Conservation (phyloP, 1,140 invertebrate genomes). For the Lepeophtheirus salmonis region DNA sequence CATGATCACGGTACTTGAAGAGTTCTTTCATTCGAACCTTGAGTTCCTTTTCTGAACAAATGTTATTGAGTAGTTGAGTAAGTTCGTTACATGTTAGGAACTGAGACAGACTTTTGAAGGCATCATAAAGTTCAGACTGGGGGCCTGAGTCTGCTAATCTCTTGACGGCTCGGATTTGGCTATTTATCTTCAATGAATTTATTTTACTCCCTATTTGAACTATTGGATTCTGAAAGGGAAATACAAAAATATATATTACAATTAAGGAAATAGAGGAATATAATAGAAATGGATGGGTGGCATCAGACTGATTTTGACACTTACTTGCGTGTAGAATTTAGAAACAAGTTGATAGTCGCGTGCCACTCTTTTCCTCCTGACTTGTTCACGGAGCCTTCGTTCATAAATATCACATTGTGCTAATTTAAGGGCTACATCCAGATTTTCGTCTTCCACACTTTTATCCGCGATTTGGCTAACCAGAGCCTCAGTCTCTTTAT, state of each 20-base stretch:
- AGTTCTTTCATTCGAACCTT: constrained; percentile 60
- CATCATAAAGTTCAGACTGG: constrained; percentile 37
- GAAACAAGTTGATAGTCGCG: constrained; percentile 63
- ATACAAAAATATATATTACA: background rate
- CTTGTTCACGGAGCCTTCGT: constrained; percentile 30
- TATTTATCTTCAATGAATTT: constrained; percentile 11
- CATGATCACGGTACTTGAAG: constrained; percentile 53
- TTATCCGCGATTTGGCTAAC: constrained; percentile 59
- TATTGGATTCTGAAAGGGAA: constrained; percentile 10
- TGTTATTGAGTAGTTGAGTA: constrained; percentile 43
- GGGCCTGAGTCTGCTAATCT: constrained; percentile 3
- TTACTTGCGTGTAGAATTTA: constrained; percentile 40
- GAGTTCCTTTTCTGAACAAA: constrained; percentile 62
- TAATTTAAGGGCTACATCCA: constrained; percentile 34
- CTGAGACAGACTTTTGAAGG: constrained; percentile 59
- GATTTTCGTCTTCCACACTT: constrained; percentile 60
- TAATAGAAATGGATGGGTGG: background rate
- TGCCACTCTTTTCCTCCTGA: constrained; percentile 61
- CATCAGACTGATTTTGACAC: too few relatives aligned
- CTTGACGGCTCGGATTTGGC: constrained; percentile 14
- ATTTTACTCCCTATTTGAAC: constrained; percentile 14
- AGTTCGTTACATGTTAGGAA: constrained; percentile 65
- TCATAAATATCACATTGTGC: constrained; percentile 18
- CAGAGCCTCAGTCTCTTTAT: constrained; percentile 36
- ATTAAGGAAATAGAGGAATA: background rate